Evolutionary conservation across 2,888 invertebrate species (phyloP).

Genomic region (Apamea anceps): DNA sequence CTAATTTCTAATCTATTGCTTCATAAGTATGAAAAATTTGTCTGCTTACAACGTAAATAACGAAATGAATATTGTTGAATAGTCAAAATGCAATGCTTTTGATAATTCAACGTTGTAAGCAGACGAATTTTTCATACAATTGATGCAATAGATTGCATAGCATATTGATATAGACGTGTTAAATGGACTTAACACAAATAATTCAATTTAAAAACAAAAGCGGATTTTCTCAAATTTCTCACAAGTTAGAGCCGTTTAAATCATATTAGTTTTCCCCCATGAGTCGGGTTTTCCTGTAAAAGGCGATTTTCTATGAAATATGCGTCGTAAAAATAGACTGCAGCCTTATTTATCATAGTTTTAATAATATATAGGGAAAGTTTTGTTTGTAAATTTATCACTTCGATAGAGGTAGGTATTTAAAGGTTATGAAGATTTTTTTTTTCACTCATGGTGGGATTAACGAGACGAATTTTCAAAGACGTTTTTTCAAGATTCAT

Average conservation of each 20-base stretch:
- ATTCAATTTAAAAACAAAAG: conserved; percentile 2
- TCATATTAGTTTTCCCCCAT: conserved; percentile 55
- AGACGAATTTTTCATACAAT: too few relatives aligned
- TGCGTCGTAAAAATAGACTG: conserved; percentile 63
- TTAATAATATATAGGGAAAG: conserved; percentile 33
- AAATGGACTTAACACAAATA: conserved; percentile 14
- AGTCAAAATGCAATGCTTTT: neutral
- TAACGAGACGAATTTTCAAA: neutral
- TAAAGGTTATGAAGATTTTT: neutral
- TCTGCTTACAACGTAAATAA: too few relatives aligned
- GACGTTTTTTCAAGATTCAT: neutral
- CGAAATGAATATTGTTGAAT: neutral
- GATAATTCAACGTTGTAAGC: neutral
- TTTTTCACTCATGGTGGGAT: neutral
- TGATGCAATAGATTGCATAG: neutral
- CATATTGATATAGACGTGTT: neutral
- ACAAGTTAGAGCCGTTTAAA: conserved; percentile 53
- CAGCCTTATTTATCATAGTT: conserved; percentile 49
- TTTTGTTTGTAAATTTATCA: conserved; percentile 37
- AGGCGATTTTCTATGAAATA: conserved; percentile 60
- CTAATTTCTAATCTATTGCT: neutral
- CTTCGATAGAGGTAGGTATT: neutral
- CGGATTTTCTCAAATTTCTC: conserved; percentile 14
- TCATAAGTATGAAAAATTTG: too few relatives aligned
- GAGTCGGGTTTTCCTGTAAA: conserved; percentile 49